A percentile compares a stretch with the other conserved stretches of the same genome.
Evolutionary conservation across 2,797 vertebrate species (phyloP).

Genomic region (Aselliscus stoliczkanus): DNA sequence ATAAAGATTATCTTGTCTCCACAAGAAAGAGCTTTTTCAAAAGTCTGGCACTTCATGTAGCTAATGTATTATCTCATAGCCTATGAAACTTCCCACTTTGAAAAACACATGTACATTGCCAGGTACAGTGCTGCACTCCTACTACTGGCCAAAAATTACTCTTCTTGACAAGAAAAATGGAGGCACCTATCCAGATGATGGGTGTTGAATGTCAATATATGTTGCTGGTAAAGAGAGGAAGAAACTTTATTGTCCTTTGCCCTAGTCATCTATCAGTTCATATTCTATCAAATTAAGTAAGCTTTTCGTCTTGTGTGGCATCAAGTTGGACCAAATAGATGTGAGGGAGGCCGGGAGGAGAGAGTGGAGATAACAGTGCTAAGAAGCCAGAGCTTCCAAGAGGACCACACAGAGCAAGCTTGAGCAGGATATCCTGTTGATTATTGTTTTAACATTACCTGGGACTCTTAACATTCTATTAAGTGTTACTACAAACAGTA

Average conservation of each 20-base stretch:
- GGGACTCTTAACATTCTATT: not conserved
- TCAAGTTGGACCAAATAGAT: not conserved
- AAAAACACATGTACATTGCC: not conserved
- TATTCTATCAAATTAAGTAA: not conserved
- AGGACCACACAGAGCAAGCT: not conserved
- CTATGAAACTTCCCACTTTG: not conserved
- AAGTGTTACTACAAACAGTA: not conserved
- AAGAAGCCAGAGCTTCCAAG: not conserved
- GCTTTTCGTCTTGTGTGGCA: not conserved
- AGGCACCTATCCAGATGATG: not conserved
- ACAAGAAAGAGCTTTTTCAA: not conserved
- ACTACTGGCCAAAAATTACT: not conserved
- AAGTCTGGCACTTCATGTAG: not conserved
- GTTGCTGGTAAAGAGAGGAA: not conserved
- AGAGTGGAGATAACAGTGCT: not conserved
- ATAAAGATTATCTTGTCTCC: not conserved
- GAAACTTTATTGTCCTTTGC: not conserved
- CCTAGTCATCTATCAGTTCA: not conserved
- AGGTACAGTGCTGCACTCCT: not conserved
- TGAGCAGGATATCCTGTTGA: not conserved
- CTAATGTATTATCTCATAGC: not conserved
- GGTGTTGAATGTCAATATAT: not conserved
- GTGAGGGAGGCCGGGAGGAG: not conserved
- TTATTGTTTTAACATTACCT: not conserved
- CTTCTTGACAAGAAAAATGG: not conserved